Conservation (phyloP, 1,140 invertebrate species). For the Tribolium castaneum region DNA sequence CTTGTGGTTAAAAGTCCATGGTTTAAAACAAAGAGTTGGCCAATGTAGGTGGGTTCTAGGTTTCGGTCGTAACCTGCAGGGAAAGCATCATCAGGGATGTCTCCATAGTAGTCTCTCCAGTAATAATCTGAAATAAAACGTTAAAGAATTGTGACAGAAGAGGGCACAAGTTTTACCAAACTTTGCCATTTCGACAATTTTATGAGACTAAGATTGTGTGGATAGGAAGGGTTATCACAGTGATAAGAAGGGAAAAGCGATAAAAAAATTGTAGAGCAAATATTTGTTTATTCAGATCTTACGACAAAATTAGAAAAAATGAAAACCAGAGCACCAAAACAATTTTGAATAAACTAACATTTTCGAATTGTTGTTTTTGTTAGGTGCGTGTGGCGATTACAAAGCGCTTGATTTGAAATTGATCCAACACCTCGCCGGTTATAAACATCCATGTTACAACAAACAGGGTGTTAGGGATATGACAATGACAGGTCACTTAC, state of each 20-base stretch:
- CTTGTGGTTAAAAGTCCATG: not conserved
- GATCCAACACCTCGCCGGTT: slow-evolving; percentile 21
- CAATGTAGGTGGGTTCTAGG: not conserved
- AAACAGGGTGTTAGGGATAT: slow-evolving; percentile 24
- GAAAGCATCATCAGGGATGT: slow-evolving; percentile 26
- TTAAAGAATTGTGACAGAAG: too few species aligned
- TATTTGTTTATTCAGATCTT: too few species aligned
- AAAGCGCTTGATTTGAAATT: slow-evolving; percentile 13
- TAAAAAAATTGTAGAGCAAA: too few species aligned
- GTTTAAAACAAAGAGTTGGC: not conserved
- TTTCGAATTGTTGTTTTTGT: not conserved
- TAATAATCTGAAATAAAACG: slow-evolving; percentile 6
- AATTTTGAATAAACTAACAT: too few species aligned
- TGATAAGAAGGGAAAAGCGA: too few species aligned
- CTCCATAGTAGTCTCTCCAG: not conserved
- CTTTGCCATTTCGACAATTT: not conserved
- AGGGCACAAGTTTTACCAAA: not conserved
- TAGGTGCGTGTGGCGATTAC: not conserved
- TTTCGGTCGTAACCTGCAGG: slow-evolving; percentile 16
- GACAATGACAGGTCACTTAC: slow-evolving; percentile 47
- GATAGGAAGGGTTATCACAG: too few species aligned
- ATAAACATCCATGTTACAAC: slow-evolving; percentile 27
- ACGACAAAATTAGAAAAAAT: too few species aligned
- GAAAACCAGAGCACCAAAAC: too few species aligned
- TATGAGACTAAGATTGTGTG: not conserved